Evolutionary conservation across 2,888 invertebrate species (phyloP).

Genomic region (Emmelina monodactyla): DNA sequence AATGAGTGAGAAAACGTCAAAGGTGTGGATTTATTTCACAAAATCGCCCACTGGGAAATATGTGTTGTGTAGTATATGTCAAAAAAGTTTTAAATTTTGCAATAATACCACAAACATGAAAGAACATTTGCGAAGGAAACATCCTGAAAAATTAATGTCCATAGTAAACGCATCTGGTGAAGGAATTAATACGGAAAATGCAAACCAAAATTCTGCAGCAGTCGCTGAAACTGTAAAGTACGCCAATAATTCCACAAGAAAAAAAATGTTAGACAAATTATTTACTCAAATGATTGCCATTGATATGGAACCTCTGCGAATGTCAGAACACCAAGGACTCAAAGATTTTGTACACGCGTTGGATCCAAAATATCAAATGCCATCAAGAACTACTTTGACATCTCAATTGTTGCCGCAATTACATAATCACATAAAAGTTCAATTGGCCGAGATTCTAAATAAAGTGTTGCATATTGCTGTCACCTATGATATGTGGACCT

Average conservation of each 20-base stretch:
- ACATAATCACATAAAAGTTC: conserved; percentile 1
- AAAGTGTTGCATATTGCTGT: conserved; percentile 5
- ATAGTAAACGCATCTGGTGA: no score
- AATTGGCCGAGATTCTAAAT: conserved; percentile 2
- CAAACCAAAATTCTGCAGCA: not conserved
- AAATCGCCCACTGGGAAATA: not conserved
- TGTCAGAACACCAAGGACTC: conserved; percentile 10
- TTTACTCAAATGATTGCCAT: conserved; percentile 10
- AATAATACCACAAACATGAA: conserved; percentile 4
- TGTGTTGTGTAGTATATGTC: not conserved
- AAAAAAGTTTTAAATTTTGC: conserved; percentile 1
- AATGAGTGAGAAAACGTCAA: not conserved
- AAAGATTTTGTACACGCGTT: conserved; percentile 9
- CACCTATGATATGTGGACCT: conserved; percentile 9
- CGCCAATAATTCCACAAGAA: not conserved
- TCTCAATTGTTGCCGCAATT: not conserved
- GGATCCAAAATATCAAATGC: conserved; percentile 9
- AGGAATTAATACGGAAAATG: not conserved
- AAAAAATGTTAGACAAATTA: conserved; percentile 2
- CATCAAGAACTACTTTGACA: conserved; percentile 7
- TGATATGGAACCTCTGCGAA: conserved; percentile 8
- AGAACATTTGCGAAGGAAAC: conserved; percentile 1
- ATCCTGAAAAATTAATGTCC: not conserved
- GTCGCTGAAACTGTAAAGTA: not conserved
- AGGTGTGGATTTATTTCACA: not conserved